phyloP scores from a whole-genome alignment of 2,888 invertebrate species.

The Elegia similella region DNA sequence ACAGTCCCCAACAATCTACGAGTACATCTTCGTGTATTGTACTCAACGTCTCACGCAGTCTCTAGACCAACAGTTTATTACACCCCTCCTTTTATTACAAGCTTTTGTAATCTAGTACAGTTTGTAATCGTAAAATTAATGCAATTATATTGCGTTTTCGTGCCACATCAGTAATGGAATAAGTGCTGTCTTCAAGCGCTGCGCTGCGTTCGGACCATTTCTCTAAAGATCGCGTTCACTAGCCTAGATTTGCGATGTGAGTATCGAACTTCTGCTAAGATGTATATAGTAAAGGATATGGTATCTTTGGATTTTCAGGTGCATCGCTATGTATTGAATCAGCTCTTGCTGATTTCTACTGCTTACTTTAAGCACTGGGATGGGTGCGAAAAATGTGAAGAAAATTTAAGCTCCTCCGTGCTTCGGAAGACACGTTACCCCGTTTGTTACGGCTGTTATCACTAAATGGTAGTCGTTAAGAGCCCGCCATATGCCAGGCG shows the following conservation, averaged over 20 bases:
- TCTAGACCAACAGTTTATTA: too few species aligned
- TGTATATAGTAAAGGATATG: background rate
- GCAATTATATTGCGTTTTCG: background rate
- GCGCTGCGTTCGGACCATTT: background rate
- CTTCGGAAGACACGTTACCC: too few species aligned
- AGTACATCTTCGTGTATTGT: too few species aligned
- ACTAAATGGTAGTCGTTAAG: too few species aligned
- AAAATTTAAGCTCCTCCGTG: too few species aligned
- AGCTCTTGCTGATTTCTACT: too few species aligned
- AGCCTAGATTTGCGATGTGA: conserved; percentile 11
- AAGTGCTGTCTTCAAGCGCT: background rate
- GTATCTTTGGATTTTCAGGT: background rate
- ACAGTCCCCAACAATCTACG: too few species aligned
- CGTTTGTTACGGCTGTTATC: too few species aligned
- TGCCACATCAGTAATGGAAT: conserved; percentile 1
- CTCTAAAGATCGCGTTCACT: conserved; percentile 8
- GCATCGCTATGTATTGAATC: too few species aligned
- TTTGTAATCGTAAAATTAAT: background rate
- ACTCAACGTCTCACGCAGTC: background rate
- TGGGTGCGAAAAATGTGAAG: too few species aligned
- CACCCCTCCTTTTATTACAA: background rate
- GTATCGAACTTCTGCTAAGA: conserved; percentile 7
- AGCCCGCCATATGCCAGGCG: too few species aligned
- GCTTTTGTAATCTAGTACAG: background rate
- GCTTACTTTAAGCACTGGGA: too few species aligned